These are phyloP conservation scores for Sesia bembeciformis DNA, from an alignment of 2,888 invertebrate species.

Conservation along the genomic window DNA sequence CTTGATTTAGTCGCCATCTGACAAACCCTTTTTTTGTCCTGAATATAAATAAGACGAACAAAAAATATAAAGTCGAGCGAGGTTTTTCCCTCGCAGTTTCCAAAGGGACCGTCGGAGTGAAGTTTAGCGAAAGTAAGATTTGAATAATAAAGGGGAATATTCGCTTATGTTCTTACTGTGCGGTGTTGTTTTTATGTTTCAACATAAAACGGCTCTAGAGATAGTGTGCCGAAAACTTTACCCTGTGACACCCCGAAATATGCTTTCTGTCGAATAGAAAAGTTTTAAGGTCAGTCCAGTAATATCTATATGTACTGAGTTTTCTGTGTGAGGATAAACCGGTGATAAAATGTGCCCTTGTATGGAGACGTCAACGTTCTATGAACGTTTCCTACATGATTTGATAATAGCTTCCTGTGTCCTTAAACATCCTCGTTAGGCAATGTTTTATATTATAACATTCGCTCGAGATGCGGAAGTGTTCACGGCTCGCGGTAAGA, in stretches of 20 bases:
- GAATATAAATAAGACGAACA: conserved; percentile 66
- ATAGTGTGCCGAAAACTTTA: conserved; percentile 34
- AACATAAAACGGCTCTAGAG: conserved; percentile 18
- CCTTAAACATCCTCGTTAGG: conserved; percentile 56
- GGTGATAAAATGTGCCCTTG: conserved; percentile 17
- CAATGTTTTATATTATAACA: conserved; percentile 40
- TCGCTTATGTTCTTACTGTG: conserved; percentile 42
- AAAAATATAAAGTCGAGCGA: conserved; percentile 50
- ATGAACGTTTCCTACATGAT: conserved; percentile 56
- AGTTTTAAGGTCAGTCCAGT: conserved; percentile 6
- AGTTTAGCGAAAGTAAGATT: conserved; percentile 62
- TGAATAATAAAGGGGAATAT: conserved; percentile 59
- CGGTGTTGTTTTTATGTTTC: conserved; percentile 40
- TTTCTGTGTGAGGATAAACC: conserved; percentile 21
- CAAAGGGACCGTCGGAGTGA: conserved; percentile 38
- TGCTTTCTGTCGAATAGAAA: conserved; percentile 19
- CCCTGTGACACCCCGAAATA: conserved; percentile 27
- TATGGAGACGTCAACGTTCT: conserved; percentile 26
- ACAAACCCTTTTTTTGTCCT: conserved; percentile 70
- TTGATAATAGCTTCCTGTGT: conserved; percentile 68
- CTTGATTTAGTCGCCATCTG: conserved; percentile 68
- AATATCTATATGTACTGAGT: conserved; percentile 4
- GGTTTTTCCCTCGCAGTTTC: conserved; percentile 42
- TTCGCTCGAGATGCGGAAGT: conserved; percentile 45
- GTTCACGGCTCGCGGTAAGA: conserved; percentile 31